A percentile compares a stretch with the other conserved stretches of the same genome.
These are phyloP conservation scores for Lepidostoma basale DNA, from an alignment of 1,140 invertebrate genomes.

Conservation along the genomic window DNA sequence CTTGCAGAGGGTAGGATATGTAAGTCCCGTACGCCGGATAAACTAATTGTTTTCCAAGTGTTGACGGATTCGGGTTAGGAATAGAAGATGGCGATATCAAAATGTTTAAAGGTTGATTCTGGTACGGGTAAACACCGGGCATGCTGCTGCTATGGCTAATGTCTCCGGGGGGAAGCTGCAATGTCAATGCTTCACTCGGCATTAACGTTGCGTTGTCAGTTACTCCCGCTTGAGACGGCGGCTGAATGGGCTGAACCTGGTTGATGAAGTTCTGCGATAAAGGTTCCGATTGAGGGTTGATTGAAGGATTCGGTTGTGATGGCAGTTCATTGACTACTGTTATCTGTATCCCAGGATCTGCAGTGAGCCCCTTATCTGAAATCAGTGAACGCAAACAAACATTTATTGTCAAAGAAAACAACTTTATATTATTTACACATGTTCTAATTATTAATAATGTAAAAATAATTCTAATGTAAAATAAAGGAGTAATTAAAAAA, in stretches of 20 bases:
- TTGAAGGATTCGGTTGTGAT: too few species aligned
- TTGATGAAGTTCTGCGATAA: not conserved
- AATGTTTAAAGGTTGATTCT: conserved; percentile 19
- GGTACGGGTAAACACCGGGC: conserved; percentile 3
- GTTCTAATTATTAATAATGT: too few species aligned
- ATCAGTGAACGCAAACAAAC: too few species aligned
- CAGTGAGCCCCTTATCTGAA: too few species aligned
- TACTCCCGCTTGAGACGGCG: too few species aligned
- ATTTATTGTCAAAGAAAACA: too few species aligned
- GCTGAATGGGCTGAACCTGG: not conserved
- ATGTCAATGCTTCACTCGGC: not conserved
- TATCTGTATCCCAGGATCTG: too few species aligned
- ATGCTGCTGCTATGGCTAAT: not conserved
- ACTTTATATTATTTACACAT: too few species aligned
- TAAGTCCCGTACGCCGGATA: conserved; percentile 53
- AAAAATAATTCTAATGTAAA: too few species aligned
- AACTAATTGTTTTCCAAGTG: conserved; percentile 51
- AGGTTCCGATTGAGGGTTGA: too few species aligned
- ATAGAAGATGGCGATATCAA: conserved; percentile 58
- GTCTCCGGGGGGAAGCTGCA: not conserved
- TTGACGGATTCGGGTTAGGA: conserved; percentile 55
- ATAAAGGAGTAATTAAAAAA: too few species aligned
- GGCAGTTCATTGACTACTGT: too few species aligned
- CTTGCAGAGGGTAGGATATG: conserved; percentile 52
- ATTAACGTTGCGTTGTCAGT: not conserved